phyloP scores from a whole-genome alignment of 2,888 invertebrate species.

The Oligia fasciuncula region DNA sequence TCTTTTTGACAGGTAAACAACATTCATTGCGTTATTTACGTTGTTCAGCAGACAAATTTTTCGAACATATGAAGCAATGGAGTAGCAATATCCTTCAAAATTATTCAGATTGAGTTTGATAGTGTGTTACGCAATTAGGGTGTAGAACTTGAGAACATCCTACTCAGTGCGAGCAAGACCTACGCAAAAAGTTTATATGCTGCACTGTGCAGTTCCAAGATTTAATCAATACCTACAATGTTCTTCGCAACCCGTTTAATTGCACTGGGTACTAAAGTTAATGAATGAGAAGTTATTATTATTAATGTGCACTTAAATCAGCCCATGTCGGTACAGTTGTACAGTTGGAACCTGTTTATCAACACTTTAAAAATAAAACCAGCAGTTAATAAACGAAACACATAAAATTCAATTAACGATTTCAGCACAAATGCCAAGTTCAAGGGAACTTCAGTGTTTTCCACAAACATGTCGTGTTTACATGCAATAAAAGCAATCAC shows the following conservation, averaged over 20 bases:
- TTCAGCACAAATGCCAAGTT: constrained; percentile 62
- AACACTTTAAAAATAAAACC: constrained; percentile 34
- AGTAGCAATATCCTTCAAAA: not conserved
- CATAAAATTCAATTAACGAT: constrained; percentile 54
- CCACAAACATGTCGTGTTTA: constrained; percentile 75
- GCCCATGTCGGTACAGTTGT: constrained; percentile 1
- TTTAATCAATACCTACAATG: constrained; percentile 27
- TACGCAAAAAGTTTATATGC: not conserved
- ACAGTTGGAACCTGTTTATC: constrained; percentile 27
- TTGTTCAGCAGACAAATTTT: not conserved
- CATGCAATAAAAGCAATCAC: constrained; percentile 73
- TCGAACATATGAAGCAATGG: not conserved
- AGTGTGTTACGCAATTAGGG: not conserved
- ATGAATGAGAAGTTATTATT: constrained; percentile 41
- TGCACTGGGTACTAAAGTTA: constrained; percentile 27
- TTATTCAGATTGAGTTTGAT: not conserved
- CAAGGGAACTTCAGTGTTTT: constrained; percentile 66
- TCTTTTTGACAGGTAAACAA: not conserved
- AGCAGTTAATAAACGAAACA: constrained; percentile 44
- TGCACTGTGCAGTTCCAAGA: not conserved
- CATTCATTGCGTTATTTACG: not conserved
- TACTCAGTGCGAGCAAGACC: not conserved
- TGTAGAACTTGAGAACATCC: not conserved
- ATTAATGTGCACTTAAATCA: constrained; percentile 36
- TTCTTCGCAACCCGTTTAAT: constrained; percentile 23